These are phyloP conservation scores for Odontocerum albicorne DNA, from an alignment of 2,888 invertebrate genomes.

Conservation along the genomic window DNA sequence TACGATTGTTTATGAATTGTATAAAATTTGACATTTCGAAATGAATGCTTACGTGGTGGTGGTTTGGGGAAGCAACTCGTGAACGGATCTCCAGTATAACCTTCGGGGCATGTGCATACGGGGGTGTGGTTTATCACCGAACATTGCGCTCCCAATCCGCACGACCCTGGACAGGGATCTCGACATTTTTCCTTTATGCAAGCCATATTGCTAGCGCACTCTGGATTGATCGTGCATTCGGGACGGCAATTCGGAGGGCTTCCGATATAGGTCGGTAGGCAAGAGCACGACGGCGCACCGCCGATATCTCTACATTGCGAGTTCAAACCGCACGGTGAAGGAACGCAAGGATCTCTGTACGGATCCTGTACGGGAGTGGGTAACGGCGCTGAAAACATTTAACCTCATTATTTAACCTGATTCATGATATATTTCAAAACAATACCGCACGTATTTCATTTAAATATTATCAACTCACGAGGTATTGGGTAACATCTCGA, in stretches of 20 bases:
- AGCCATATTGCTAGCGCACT: slow-evolving; percentile 73
- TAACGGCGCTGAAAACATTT: slow-evolving; percentile 48
- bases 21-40: too few relatives aligned
- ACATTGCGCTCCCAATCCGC: slow-evolving; percentile 66
- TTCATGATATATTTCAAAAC: too few relatives aligned
- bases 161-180: slow-evolving; percentile 82
- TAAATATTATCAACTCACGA: too few relatives aligned
- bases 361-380: slow-evolving; percentile 54
- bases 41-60: slow-evolving; percentile 49
- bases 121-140: slow-evolving; percentile 72
- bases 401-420: slow-evolving; percentile 38
- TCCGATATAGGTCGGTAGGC: slow-evolving; percentile 66
- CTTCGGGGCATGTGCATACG: slow-evolving; percentile 70
- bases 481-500: slow-evolving; percentile 57
- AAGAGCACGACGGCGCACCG: slow-evolving; percentile 65
- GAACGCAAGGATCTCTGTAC: slow-evolving; percentile 60
- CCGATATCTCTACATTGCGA: slow-evolving; percentile 64
- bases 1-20: too few relatives aligned
- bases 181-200: slow-evolving; percentile 76
- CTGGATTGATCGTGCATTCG: slow-evolving; percentile 71
- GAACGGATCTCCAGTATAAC: slow-evolving; percentile 76
- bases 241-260: slow-evolving; percentile 71
- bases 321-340: slow-evolving; percentile 68
- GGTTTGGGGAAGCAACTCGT: slow-evolving; percentile 54
- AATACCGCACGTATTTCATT: too few relatives aligned